A percentile compares a stretch with the other conserved stretches of the same genome.
Conservation (phyloP, 2,113 vertebrate genomes). For the Rhinolophus sinicus region DNA sequence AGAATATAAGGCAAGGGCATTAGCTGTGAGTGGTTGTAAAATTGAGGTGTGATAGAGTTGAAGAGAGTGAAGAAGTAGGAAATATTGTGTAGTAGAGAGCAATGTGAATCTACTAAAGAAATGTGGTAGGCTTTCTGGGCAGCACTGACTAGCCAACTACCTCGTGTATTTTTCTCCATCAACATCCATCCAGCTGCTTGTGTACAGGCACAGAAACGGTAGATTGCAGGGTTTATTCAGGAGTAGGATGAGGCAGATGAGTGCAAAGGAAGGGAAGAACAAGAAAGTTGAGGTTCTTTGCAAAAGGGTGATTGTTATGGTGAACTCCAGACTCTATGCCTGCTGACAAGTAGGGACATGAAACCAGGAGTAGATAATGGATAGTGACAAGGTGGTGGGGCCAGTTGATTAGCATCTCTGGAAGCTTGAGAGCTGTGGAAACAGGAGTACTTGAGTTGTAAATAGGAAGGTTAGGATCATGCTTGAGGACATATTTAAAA, state of each 20-base stretch:
- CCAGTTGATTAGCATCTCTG: background rate
- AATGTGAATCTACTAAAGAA: background rate
- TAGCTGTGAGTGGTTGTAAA: background rate
- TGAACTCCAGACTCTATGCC: background rate
- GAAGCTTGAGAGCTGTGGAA: background rate
- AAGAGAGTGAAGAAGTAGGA: background rate
- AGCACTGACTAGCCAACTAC: background rate
- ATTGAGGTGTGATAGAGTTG: background rate
- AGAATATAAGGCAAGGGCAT: background rate
- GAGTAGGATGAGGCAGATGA: background rate
- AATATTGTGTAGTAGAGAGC: background rate
- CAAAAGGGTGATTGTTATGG: background rate
- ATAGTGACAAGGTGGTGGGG: background rate
- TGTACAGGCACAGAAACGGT: background rate
- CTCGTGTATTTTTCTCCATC: background rate
- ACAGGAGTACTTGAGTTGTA: background rate
- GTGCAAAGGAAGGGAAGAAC: background rate
- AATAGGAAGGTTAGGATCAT: background rate
- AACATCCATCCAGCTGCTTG: background rate
- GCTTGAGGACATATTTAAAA: background rate
- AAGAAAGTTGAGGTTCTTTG: background rate
- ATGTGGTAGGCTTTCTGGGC: background rate
- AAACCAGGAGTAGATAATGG: background rate
- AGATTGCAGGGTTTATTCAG: background rate
- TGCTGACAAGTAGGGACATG: background rate